These are phyloP conservation scores for Diloba caeruleocephala DNA, from an alignment of 2,888 invertebrate species.

Conservation along the genomic window DNA sequence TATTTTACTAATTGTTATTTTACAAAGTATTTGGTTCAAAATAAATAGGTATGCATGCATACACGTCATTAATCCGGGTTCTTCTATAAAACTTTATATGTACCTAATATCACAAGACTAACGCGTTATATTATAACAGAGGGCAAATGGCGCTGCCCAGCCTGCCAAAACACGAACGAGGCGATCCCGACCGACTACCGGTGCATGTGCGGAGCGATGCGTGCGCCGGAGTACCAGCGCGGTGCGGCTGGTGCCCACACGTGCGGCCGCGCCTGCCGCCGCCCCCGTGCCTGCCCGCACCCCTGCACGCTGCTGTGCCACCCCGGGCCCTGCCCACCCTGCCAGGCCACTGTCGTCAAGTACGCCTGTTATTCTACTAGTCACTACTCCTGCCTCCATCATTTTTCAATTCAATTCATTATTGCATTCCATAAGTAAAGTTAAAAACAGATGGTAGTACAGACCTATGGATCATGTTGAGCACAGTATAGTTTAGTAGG, in stretches of 20 bases:
- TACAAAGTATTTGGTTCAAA: no score
- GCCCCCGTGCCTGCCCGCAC: constrained; percentile 88
- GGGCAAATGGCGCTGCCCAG: constrained; percentile 98
- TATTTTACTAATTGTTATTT: no score
- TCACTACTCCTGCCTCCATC: no score
- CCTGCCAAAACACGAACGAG: constrained; percentile 95
- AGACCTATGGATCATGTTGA: no score
- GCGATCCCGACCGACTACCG: constrained; percentile 94
- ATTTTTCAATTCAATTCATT: no score
- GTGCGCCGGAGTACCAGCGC: constrained; percentile 93
- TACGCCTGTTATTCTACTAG: constrained; percentile 52
- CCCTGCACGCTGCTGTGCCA: constrained; percentile 96
- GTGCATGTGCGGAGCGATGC: constrained; percentile 96
- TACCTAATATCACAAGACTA: no score
- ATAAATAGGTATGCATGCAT: no score
- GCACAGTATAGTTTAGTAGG: no score
- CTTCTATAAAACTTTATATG: no score
- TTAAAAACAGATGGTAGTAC: no score
- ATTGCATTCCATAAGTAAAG: no score
- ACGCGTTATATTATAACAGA: constrained; percentile 71
- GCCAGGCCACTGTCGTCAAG: constrained; percentile 92
- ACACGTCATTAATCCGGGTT: no score
- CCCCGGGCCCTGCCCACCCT: constrained; percentile 98
- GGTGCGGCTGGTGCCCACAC: constrained; percentile 94
- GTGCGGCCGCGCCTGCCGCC: constrained; percentile 96